Evolutionary conservation across 2,888 invertebrate species (phyloP), one percentile per base, ranked within the genome.

Genomic region (Chirona hameri): DNA sequence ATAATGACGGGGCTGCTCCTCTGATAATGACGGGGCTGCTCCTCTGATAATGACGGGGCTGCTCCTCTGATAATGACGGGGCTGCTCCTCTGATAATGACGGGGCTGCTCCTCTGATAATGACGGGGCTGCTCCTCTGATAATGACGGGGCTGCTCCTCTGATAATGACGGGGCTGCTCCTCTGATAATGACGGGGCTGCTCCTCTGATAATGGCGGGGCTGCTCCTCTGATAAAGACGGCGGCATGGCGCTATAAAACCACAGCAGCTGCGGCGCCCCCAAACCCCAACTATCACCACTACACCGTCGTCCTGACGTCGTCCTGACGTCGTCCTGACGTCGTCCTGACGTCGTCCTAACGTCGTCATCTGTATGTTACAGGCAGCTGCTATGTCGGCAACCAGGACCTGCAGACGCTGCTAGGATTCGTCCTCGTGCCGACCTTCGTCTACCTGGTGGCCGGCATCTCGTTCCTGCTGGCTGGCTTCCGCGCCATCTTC

Each of bases 311-410:
- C 5, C 21, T 15, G 18, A 12, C 52, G 52, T 52, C 52, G 39
- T 7, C 12, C 52, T 52, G 7, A 52, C 52, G 52, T 12, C 52
- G 52, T 12, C 52, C 52, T 52, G 52, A 52, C 60, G 60, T 18
- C 7, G 24, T 60, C 24, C 7, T 60, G 39, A 3, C 31, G 4
- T 18, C 7, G 9, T 27, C 52, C 52, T 52, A 12, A 52, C 60
- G 60, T 18, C 7, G 24, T 60, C 60, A 3, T 60, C 72, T 86
- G 86, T 86, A 86, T 86, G 85, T 96, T 31, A 95, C 95, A 72
- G 97, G 96, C n/a, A 96, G 97, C 0, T 98, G 98, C 88, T 97
- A 95, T 89, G 96, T 97, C 65, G 98, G 98, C 65, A 91, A 97
- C 85, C 94, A 96, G 92, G 95, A 97, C 89, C 92, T 92, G 83